phyloP scores from a whole-genome alignment of 1,140 invertebrate species.

The Sipha flava region DNA sequence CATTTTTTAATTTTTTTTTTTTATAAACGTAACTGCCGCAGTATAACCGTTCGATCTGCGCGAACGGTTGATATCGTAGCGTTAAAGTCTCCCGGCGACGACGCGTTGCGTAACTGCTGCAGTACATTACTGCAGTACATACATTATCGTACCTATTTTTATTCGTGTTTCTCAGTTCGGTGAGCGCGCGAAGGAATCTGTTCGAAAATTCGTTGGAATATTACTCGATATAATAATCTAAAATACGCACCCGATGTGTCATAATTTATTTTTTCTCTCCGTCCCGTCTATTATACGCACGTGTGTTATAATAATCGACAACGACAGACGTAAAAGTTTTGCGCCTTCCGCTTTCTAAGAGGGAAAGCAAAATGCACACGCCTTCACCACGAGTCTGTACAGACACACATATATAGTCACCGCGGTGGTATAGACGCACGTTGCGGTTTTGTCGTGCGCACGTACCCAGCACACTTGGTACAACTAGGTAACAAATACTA shows the following conservation, averaged over 20 bases:
- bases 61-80: not conserved
- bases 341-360: slow-evolving; percentile 22
- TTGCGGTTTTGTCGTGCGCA: slow-evolving; percentile 1
- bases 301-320: not conserved
- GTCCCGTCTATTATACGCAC: not conserved
- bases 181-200: too few species aligned
- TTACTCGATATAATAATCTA: too few species aligned
- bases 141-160: too few species aligned
- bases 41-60: too few species aligned
- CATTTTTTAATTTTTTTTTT: too few species aligned
- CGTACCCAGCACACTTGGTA: not conserved
- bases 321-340: slow-evolving; percentile 13
- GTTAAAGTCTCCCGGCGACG: slow-evolving; percentile 2
- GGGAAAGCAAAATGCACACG: not conserved
- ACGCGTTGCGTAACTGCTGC: too few species aligned
- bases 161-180: too few species aligned
- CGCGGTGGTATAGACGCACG: not conserved
- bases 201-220: too few species aligned
- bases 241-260: too few species aligned
- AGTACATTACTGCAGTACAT: not conserved
- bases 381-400: too few species aligned
- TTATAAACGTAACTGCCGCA: not conserved
- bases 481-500: too few species aligned
- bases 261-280: too few species aligned
- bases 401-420: not conserved